Evolutionary conservation across 2,113 vertebrate species (phyloP).

Genomic region (Egretta garzetta): DNA sequence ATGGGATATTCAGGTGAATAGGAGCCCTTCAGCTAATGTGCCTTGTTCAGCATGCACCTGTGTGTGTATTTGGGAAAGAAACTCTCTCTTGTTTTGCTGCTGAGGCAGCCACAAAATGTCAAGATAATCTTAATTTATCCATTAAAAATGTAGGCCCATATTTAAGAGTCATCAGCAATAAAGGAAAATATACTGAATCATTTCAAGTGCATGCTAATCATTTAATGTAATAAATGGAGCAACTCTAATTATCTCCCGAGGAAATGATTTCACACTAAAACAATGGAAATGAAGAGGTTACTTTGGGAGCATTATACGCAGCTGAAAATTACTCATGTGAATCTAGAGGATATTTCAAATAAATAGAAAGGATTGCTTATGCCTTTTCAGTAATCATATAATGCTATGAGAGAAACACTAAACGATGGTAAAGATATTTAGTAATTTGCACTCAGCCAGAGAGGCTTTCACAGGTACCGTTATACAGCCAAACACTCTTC

Average conservation of each 20-base stretch:
- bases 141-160: slow-evolving; percentile 78
- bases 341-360: slow-evolving; percentile 67
- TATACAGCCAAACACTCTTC: slow-evolving; percentile 23
- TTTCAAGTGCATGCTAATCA: slow-evolving; percentile 86
- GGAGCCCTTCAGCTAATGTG: slow-evolving; percentile 44
- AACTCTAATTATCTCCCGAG: slow-evolving; percentile 87
- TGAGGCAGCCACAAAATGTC: slow-evolving; percentile 73
- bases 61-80: slow-evolving; percentile 74
- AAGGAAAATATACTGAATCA: slow-evolving; percentile 84
- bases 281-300: slow-evolving; percentile 84
- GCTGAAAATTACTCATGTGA: slow-evolving; percentile 77
- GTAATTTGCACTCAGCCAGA: neutral
- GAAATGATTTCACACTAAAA: slow-evolving; percentile 89
- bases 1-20: slow-evolving; percentile 47
- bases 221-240: slow-evolving; percentile 89
- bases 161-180: slow-evolving; percentile 86
- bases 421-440: slow-evolving; percentile 51
- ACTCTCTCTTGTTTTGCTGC: slow-evolving; percentile 74
- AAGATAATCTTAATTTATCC: slow-evolving; percentile 82
- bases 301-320: slow-evolving; percentile 76
- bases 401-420: slow-evolving; percentile 21
- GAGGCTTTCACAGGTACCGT: slow-evolving; percentile 15
- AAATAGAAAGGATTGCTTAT: slow-evolving; percentile 46
- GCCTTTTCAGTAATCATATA: slow-evolving; percentile 45
- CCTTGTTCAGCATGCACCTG: slow-evolving; percentile 70